Conservation (phyloP, 1,140 invertebrate genomes). For the Hermatobates lingyangjiaoensis region DNA sequence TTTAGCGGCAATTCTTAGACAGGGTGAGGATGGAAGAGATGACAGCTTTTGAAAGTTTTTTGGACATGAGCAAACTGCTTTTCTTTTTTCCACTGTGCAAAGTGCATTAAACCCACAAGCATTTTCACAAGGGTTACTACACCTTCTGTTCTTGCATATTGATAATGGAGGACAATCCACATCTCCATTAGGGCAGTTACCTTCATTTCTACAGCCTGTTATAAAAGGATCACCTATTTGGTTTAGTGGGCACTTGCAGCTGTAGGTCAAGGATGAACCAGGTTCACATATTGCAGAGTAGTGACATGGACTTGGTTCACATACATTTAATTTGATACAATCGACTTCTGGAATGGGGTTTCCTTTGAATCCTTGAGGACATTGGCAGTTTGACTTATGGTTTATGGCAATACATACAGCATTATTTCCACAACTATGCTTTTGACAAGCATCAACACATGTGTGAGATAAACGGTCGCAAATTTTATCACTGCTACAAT, state of each 20-base stretch:
- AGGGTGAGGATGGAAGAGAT: slow-evolving; percentile 42
- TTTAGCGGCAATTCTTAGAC: slow-evolving; percentile 40
- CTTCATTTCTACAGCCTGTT: slow-evolving; percentile 53
- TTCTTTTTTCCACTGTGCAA: slow-evolving; percentile 52
- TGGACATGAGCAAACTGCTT: slow-evolving; percentile 53
- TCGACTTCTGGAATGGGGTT: slow-evolving; percentile 64
- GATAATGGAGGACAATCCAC: slow-evolving; percentile 52
- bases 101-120: slow-evolving; percentile 56
- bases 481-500: slow-evolving; percentile 54
- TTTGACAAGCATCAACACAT: slow-evolving; percentile 61
- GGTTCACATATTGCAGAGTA: slow-evolving; percentile 53
- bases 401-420: slow-evolving; percentile 73
- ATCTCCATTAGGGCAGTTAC: slow-evolving; percentile 46
- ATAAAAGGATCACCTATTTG: slow-evolving; percentile 55
- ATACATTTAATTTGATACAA: slow-evolving; percentile 44
- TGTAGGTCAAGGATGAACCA: slow-evolving; percentile 33
- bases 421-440: slow-evolving; percentile 65
- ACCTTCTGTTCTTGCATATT: slow-evolving; percentile 46
- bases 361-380: slow-evolving; percentile 56
- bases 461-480: slow-evolving; percentile 64
- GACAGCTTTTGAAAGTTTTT: slow-evolving; percentile 42
- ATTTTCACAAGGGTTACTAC: slow-evolving; percentile 56
- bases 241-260: slow-evolving; percentile 54
- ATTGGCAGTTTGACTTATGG: slow-evolving; percentile 61
- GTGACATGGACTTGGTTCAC: slow-evolving; percentile 63